Base-by-base conservation (phyloP, 2,888 invertebrate species). In the Gymnosoma rotundatum region DNA sequence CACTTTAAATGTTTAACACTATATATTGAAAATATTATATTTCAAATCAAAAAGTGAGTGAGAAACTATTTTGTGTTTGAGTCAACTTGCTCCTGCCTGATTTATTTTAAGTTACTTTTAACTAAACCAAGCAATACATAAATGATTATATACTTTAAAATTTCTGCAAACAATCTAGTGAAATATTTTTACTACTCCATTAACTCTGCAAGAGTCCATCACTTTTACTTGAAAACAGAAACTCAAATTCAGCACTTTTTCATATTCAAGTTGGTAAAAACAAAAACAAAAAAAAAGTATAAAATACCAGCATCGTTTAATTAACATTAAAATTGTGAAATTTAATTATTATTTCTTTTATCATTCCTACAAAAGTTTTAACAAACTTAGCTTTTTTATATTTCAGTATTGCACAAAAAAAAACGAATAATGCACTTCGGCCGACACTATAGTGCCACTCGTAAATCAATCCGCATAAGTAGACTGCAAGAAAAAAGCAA, bases 291-390 rank as follows among this genome's bases (percentile, higher is more conserved):
- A 25, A 18, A 8, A n/a, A 32, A 70, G 54, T 7, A 32, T 32
- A 32, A 69, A 70, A 70, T 52, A 45, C 67, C 78, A 74, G 74
- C 64, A 74, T 69, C 74, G 69, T 78, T 83, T 83, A 83, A 78
- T 83, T 83, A 70, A 56, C 58, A 52, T 70, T 52, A 70, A 83
- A 83, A 83, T 78, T 74, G 74, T 61, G 50, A 74, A 83, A 83
- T 83, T 78, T 78, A 83, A 83, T 83, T 83, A 78, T 61, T n/a
- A 32, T 69, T 52, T 58, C 66, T 56, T 21, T 56, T 38, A 20
- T 58, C 64, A 45, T 56, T 56, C 10, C 7, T 12, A 42, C 12
- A 12, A 12, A 12, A 42, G 12, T 42, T 42, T 42, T 42, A 12
- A 42, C 42, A 7, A 9, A 42, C 42, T 1, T 42, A 42, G 6